Evolutionary conservation across 2,113 vertebrate species (phyloP), one percentile per base, ranked within the genome.

Genomic region (Nothoprocta pentlandii): DNA sequence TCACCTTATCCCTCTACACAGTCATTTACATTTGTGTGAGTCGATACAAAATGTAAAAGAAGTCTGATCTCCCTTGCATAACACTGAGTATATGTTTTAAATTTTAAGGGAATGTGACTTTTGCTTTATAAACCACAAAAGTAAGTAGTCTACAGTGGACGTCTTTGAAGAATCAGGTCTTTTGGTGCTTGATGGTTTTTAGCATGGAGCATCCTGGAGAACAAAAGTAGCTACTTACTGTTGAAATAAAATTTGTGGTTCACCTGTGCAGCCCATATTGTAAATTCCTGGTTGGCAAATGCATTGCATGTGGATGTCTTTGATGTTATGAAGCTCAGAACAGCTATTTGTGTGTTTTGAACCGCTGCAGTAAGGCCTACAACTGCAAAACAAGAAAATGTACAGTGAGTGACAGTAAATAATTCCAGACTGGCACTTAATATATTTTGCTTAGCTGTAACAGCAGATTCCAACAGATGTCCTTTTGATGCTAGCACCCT

Each of bases 211-310:
- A 9, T 62, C 30, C 58, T 77, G 76, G 66, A 74, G 76, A 69
- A 19, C 42, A 36, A 75, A 78, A 76, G 61, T 12, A 73, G 30
- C 17, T 80, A n/a, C 25, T 68, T 71, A 47, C 34, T 63, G 16
- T 36, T 70, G n/a, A 93, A 86, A 94, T 69, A 51, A 76, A 93
- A 68, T 39, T 14, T 59, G 23, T 42, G 7, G 54, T 80, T 82
- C 53, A 6, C 36, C 59, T 63, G 47, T 16, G 41, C 14, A 34
- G 44, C 12, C 34, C 32, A 28, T 87, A 87, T 5, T 76, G 32
- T 25, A 67, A n/a, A 85, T 92, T 85, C 30, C 39, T 82, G 12
- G 7, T 53, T 39, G 13, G 39, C 53, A 80, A 47, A 32, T 82
- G n/a, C 12, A 8, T 22, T 85, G 51, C 66, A 17, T 86, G 28